phyloP scores from a whole-genome alignment of 1,140 invertebrate species.

The Centruroides sculpturatus region DNA sequence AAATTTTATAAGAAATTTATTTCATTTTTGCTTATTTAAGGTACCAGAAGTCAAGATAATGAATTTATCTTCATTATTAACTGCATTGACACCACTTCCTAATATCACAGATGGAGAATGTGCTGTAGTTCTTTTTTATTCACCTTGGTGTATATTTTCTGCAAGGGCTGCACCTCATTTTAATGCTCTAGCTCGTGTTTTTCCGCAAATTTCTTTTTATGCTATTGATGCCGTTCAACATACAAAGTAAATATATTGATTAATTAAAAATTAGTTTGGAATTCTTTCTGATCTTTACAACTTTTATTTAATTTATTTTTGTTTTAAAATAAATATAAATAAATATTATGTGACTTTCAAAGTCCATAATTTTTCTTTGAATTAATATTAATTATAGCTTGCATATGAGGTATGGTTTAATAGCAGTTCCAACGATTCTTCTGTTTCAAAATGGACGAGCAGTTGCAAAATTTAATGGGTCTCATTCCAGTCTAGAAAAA shows the following conservation, averaged over 20 bases:
- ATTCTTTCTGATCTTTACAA: too few species aligned
- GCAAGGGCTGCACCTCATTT: conserved; percentile 73
- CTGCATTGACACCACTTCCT: conserved; percentile 6
- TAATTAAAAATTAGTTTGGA: background rate
- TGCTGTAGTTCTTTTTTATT: conserved; percentile 73
- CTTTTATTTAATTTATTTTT: too few species aligned
- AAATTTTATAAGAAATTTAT: too few species aligned
- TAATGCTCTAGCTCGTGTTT: conserved; percentile 70
- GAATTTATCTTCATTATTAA: conserved; percentile 7
- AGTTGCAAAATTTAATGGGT: conserved; percentile 71
- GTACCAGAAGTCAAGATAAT: conserved; percentile 7
- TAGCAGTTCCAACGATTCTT: conserved; percentile 82
- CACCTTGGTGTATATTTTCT: conserved; percentile 76
- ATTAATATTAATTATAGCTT: conserved; percentile 30
- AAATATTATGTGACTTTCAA: too few species aligned
- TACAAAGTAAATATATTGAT: conserved; percentile 39
- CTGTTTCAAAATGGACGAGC: conserved; percentile 84
- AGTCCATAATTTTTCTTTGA: background rate
- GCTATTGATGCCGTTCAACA: conserved; percentile 79
- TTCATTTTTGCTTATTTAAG: background rate
- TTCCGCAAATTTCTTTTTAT: conserved; percentile 70
- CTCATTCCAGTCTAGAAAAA: conserved; percentile 58
- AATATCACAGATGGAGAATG: conserved; percentile 35
- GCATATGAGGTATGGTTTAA: conserved; percentile 82
- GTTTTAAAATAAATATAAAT: too few species aligned